Base-by-base conservation (phyloP, 2,888 invertebrate species). In the Lasioglossum lativentre region DNA sequence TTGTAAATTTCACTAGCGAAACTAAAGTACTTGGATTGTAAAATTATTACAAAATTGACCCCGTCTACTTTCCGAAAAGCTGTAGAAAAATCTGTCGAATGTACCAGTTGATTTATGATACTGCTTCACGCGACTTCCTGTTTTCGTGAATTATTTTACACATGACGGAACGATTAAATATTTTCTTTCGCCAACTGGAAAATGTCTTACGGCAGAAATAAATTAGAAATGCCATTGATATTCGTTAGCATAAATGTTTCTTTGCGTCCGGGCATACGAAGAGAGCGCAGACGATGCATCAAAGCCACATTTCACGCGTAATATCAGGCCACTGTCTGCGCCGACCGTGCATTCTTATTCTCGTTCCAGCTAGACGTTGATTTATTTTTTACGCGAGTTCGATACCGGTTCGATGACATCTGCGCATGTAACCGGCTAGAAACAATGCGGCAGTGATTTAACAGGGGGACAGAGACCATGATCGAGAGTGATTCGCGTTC, bases 401-500 rank as follows among this genome's bases (percentile, higher is more conserved):
- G 86, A 86, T 79, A 82, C 78, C 76, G 63, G 86, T 78, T 78
- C 79, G 76, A 82, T 76, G 79, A 42, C 78, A 59, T 78, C 81
- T 75, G 40, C 14, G 59, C 68, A 78, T 77, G 72, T 79, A 47
- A 73, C 66, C 30, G 77, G 47, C 77, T 56, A 78, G 86, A 72
- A 86, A 86, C 87, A 78, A 80, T 80, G 80, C 74, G 82, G 80
- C 86, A 72, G 85, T 90, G 90, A 90, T 90, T 88, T 90, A 90
- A 86, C 88, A 85, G 77, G 79, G 71, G 30, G 78, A 63, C 84
- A 83, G 78, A 78, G 70, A 85, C 84, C 80, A 80, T 88, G 90
- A 88, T 90, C 88, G 90, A 86, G 86, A 86, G 86, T 80, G 88
- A 88, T 91, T 89, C 90, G 89, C 86, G 86, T 14, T 63, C 40